Base-by-base conservation (phyloP, 2,113 vertebrate genomes). In the Podocnemis expansa region DNA sequence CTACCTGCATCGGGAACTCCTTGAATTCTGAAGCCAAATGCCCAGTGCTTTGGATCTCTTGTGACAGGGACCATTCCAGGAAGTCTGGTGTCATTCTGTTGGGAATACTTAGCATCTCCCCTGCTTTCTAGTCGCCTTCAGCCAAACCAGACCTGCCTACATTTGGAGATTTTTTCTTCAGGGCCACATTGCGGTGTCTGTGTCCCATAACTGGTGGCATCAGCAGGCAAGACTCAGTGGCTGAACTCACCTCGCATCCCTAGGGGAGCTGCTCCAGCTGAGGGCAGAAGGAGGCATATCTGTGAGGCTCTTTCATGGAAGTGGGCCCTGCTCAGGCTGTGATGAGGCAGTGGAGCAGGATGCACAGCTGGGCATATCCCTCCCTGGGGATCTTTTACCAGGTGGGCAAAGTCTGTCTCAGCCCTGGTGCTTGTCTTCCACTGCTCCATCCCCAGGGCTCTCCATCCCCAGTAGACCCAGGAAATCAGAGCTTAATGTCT, bases 1-100 rank as follows among this genome's bases (percentile, higher is more conserved):
- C 0, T 0, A n/a, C 1, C 10, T 5, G 5, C 17, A 4, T 0
- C 4, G 24, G 19, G 38, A 73, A 24, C 38, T 5, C 12, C 80
- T 70, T 4, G 63, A 70, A 34, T 5, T 52, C 38, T n/a, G 34
- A 78, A 78, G 4, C 52, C 6, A 52, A 5, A 10, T 34, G 21
- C 63, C 63, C 63, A 70, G 5, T 19, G 34, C 63, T 70, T 22
- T 38, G 63, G n/a, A 38, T 38, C 63, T 10, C 8, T 17, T 60
- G 87, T 29, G 54, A 67, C 29, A 0, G 0, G 52, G 41, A 51
- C 45, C 21, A n/a, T 63, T 38, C 34, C 81, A 19, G 52, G 25
- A 56, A 38, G 27, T 22, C 13, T 3, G 8, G 6, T 21, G 22
- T 19, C 34, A 25, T 27, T 13, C 41, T 0, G n/a, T 25, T 12